Evolutionary conservation across 2,113 vertebrate genomes (phyloP).

Genomic region (Burhinus bistriatus): DNA sequence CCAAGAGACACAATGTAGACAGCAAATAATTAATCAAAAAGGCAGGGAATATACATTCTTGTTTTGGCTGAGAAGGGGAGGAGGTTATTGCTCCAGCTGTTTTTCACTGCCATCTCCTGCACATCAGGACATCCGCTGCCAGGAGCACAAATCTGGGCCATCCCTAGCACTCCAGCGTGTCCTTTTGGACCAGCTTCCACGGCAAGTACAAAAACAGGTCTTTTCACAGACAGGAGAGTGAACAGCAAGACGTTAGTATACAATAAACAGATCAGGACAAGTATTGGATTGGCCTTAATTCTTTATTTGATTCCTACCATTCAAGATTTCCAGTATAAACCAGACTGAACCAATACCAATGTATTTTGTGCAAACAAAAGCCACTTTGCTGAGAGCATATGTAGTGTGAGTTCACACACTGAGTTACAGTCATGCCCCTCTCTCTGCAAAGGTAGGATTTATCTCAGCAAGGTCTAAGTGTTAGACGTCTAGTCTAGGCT

Average conservation of each 20-base stretch:
- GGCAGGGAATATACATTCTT: not conserved
- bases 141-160: not conserved
- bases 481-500: not conserved
- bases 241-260: not conserved
- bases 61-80: not conserved
- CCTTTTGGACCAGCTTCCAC: not conserved
- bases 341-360: not conserved
- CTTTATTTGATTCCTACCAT: not conserved
- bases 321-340: not conserved
- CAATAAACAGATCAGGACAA: not conserved
- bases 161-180: accelerated
- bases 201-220: not conserved
- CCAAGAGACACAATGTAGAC: not conserved
- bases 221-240: not conserved
- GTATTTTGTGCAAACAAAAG: not conserved
- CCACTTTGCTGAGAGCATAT: not conserved
- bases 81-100: not conserved
- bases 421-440: not conserved
- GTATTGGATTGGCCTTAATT: not conserved
- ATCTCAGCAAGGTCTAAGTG: not conserved
- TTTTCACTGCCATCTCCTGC: not conserved
- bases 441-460: not conserved
- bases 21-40: not conserved
- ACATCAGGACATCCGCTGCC: not conserved
- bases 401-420: not conserved